phyloP scores from a whole-genome alignment of 1,140 invertebrate species.

The Leptinotarsa lineolata region DNA sequence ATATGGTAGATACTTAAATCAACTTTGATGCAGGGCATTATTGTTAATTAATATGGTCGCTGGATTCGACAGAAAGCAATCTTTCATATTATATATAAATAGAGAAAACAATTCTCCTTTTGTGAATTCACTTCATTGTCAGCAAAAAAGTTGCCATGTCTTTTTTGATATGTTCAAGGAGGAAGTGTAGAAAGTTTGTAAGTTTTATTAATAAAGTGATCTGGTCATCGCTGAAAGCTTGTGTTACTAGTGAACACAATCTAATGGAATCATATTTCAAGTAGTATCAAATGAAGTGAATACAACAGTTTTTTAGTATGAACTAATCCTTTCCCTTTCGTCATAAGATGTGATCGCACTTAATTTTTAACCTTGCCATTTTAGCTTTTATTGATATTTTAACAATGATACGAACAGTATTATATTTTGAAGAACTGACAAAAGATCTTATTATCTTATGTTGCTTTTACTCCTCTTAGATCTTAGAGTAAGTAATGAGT shows the following conservation, averaged over 20 bases:
- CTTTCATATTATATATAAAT: conserved; percentile 1
- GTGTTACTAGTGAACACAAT: too few relatives aligned
- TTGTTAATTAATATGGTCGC: background rate
- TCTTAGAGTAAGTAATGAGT: too few relatives aligned
- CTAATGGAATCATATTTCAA: too few relatives aligned
- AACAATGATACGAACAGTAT: conserved; percentile 20
- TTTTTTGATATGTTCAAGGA: background rate
- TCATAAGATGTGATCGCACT: conserved; percentile 24
- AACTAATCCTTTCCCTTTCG: background rate
- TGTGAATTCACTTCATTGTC: background rate
- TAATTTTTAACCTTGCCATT: conserved; percentile 34
- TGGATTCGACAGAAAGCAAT: conserved; percentile 2
- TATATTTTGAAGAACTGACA: conserved; percentile 22
- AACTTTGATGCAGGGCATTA: conserved; percentile 35
- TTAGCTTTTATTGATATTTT: conserved; percentile 28
- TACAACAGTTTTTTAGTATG: background rate
- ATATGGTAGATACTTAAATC: conserved; percentile 14
- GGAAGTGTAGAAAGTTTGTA: too few relatives aligned
- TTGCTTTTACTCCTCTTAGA: background rate
- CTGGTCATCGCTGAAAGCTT: too few relatives aligned
- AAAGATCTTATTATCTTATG: conserved; percentile 8
- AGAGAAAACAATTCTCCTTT: background rate
- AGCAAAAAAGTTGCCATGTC: background rate
- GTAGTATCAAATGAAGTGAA: too few relatives aligned
- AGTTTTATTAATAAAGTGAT: too few relatives aligned